Percentiles rank a stretch among this genome's conserved stretches.
These are phyloP conservation scores for Rhincodon typus DNA, from an alignment of 2,797 vertebrate species.

Conservation along the genomic window DNA sequence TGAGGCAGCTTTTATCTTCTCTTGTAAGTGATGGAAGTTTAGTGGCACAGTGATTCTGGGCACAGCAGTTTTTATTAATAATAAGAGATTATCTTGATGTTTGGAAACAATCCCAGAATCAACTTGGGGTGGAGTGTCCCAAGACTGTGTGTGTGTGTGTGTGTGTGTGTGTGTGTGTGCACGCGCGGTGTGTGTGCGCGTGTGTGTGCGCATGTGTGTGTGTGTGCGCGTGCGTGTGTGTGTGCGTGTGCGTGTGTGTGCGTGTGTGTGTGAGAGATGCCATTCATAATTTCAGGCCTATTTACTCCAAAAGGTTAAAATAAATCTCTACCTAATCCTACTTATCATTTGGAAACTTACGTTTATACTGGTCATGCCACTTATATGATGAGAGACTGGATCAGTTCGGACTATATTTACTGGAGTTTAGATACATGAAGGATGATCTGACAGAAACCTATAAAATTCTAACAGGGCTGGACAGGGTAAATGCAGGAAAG, in stretches of 20 bases:
- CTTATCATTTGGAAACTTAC: neutral
- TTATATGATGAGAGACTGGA: neutral
- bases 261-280: neutral
- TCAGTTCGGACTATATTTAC: too few relatives aligned
- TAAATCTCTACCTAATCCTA: neutral
- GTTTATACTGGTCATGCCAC: neutral
- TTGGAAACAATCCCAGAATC: neutral
- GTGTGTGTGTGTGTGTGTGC: too few relatives aligned
- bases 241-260: too few relatives aligned
- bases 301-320: neutral
- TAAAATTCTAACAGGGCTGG: too few relatives aligned
- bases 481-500: too few relatives aligned
- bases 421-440: too few relatives aligned
- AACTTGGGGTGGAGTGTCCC: neutral
- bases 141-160: neutral
- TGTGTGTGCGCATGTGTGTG: too few relatives aligned
- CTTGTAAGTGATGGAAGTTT: neutral
- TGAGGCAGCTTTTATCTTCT: neutral
- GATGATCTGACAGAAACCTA: too few relatives aligned
- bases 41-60: neutral
- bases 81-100: neutral
- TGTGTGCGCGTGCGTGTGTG: too few relatives aligned
- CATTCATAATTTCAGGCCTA: neutral
- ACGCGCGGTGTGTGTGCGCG: too few relatives aligned
- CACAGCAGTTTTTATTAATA: neutral